Evolutionary conservation across 2,888 invertebrate species (phyloP).

Genomic region (Orthosia gothica): DNA sequence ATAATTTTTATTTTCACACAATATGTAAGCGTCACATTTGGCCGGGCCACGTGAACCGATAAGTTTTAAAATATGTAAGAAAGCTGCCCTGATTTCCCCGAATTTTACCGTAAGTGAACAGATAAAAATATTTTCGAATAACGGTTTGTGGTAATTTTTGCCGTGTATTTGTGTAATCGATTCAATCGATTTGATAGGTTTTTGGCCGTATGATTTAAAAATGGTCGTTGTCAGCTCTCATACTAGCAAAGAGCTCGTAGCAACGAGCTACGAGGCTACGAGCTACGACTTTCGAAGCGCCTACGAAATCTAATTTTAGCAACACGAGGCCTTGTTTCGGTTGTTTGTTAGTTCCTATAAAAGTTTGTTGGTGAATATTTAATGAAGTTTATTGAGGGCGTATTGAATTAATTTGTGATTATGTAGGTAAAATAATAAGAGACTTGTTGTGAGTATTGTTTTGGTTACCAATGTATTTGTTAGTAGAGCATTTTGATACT

Average conservation of each 20-base stretch:
- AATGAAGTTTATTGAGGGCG: conserved; percentile 43
- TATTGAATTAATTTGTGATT: conserved; percentile 46
- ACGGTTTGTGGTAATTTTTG: no score
- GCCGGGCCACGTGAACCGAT: no score
- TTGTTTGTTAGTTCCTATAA: conserved; percentile 54
- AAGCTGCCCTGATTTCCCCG: no score
- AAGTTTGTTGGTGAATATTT: conserved; percentile 56
- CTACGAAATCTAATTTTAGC: conserved; percentile 67
- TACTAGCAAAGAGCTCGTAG: not conserved
- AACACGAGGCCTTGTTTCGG: conserved; percentile 57
- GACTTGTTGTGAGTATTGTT: conserved; percentile 30
- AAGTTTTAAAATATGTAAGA: no score
- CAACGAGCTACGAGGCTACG: conserved; percentile 53
- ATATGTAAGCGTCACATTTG: no score
- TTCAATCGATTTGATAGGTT: not conserved
- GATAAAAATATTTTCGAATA: no score
- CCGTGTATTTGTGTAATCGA: not conserved
- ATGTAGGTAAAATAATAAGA: conserved; percentile 7
- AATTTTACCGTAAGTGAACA: no score
- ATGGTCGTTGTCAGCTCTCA: not conserved
- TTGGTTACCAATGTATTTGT: not conserved
- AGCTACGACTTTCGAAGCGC: conserved; percentile 58
- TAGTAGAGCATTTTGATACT: not conserved
- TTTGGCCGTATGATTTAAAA: no score
- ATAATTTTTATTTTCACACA: no score